Evolutionary conservation across 2,113 vertebrate species (phyloP).

Genomic region (Oryzias curvinotus): DNA sequence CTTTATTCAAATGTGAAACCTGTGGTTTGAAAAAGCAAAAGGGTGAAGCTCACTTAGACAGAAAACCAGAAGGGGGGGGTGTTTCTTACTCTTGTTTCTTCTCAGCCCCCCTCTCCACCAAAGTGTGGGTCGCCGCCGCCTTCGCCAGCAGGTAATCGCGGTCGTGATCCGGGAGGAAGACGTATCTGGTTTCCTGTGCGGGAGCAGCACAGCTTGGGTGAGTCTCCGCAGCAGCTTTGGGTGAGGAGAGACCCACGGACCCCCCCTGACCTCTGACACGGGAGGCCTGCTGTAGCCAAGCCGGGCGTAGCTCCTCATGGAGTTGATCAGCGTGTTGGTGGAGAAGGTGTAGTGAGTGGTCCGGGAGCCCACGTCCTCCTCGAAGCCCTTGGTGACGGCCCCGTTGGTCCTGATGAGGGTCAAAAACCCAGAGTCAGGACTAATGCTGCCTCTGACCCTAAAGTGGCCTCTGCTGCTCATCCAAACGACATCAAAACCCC

Average conservation of each 20-base stretch:
- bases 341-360: constrained; percentile 84
- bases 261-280: constrained; percentile 46
- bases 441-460: too few relatives aligned
- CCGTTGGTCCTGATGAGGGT: constrained; percentile 76
- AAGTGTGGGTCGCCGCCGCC: constrained; percentile 64
- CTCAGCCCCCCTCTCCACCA: constrained; percentile 64
- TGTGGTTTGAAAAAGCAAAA: too few relatives aligned
- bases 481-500: too few relatives aligned
- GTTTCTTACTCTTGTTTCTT: constrained; percentile 44
- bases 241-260: fast-evolving
- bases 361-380: constrained; percentile 78
- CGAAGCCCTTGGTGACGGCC: constrained; percentile 73
- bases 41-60: not conserved
- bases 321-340: constrained; percentile 82
- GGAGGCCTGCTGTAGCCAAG: constrained; percentile 69
- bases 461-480: too few relatives aligned
- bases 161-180: constrained; percentile 82
- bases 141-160: constrained; percentile 79
- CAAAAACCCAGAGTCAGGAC: not conserved
- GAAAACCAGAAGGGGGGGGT: too few relatives aligned
- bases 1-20: not conserved
- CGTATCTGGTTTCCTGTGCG: constrained; percentile 76
- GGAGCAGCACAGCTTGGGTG: not conserved
- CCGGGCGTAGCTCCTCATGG: constrained; percentile 60
- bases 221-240: fast-evolving